These are phyloP conservation scores for Hydrozoanthus tunicans DNA, from an alignment of 64 coral and sea anemone genomes.

Conservation along the genomic window DNA sequence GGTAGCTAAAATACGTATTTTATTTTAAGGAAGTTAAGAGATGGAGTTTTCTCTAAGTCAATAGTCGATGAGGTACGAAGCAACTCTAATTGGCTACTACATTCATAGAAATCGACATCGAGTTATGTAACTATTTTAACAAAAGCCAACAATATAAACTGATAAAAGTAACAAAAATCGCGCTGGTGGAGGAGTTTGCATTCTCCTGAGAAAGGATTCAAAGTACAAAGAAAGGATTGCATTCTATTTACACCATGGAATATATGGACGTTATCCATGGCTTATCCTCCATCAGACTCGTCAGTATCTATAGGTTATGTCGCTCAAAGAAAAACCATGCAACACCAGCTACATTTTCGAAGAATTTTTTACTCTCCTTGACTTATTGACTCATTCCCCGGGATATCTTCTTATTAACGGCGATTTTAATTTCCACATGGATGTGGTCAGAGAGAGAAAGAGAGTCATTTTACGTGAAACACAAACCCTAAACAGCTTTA, in stretches of 20 bases:
- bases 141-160: too few species aligned
- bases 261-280: constrained; percentile 6
- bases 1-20: too few species aligned
- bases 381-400: not conserved
- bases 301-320: constrained; percentile 1
- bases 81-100: too few species aligned
- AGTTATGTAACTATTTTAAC: too few species aligned
- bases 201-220: constrained; percentile 30
- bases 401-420: constrained; percentile 10
- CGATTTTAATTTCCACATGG: constrained; percentile 28
- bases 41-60: too few species aligned
- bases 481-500: too few species aligned
- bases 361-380: not conserved
- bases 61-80: too few species aligned
- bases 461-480: too few species aligned
- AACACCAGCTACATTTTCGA: constrained; percentile 2
- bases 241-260: constrained; percentile 38
- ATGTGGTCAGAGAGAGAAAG: not conserved
- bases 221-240: constrained; percentile 18
- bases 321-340: constrained; percentile 7
- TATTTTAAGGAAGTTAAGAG: too few species aligned
- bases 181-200: constrained; percentile 27
- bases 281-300: constrained; percentile 23
- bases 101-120: too few species aligned
- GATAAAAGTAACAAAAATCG: not conserved